These are phyloP conservation scores for Todus mexicanus DNA, from an alignment of 2,797 vertebrate genomes.

Conservation along the genomic window DNA sequence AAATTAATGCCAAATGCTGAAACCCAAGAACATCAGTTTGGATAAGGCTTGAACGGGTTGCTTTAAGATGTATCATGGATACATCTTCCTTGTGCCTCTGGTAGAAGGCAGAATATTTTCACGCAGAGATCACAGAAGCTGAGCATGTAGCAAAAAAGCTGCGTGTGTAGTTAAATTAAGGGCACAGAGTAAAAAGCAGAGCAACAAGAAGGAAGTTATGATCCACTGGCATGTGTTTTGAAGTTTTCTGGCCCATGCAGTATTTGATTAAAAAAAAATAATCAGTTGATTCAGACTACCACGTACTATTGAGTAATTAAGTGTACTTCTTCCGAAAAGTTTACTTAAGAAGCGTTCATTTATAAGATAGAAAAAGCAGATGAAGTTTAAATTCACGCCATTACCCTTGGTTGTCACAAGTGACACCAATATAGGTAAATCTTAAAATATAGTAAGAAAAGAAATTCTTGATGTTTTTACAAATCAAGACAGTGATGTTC, in stretches of 20 bases:
- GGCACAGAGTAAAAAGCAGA: not conserved
- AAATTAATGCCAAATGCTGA: not conserved
- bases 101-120: not conserved
- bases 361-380: not conserved
- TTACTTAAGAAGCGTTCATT: not conserved
- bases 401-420: not conserved
- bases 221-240: not conserved
- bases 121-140: not conserved
- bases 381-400: not conserved
- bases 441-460: not conserved
- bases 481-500: not conserved
- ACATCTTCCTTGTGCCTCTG: not conserved
- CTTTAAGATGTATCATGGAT: not conserved
- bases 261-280: not conserved
- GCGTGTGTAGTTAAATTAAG: not conserved
- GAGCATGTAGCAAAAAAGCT: not conserved
- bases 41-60: not conserved
- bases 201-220: not conserved
- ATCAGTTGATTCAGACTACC: not conserved
- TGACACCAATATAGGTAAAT: not conserved
- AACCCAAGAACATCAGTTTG: not conserved
- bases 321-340: not conserved
- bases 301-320: not conserved
- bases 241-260: fast-evolving
- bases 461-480: not conserved